phyloP scores from a whole-genome alignment of 1,140 invertebrate species.

The Ditylenchus dipsaci region DNA sequence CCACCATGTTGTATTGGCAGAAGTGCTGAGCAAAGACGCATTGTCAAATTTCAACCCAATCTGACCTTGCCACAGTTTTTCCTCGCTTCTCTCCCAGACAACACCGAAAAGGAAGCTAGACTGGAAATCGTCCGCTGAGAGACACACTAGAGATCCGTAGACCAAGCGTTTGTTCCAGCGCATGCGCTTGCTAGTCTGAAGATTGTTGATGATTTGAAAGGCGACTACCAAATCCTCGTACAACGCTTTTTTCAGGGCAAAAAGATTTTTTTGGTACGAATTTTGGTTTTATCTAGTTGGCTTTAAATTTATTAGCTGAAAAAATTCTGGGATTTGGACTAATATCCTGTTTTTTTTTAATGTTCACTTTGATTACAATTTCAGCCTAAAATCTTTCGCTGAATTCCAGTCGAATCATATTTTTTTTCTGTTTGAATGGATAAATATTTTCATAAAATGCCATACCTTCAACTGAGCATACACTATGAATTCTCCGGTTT shows the following conservation, averaged over 20 bases:
- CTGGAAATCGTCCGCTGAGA: constrained; percentile 69
- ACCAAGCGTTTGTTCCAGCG: constrained; percentile 64
- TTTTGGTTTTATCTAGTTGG: background rate
- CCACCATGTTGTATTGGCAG: constrained; percentile 58
- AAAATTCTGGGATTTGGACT: background rate
- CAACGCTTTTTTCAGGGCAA: too few species aligned
- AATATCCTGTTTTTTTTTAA: background rate
- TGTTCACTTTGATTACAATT: background rate
- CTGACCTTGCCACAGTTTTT: constrained; percentile 60
- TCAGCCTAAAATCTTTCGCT: background rate
- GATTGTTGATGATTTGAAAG: too few species aligned
- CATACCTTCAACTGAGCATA: constrained; percentile 4
- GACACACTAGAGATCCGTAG: constrained; percentile 70
- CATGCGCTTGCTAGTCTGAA: constrained; percentile 4
- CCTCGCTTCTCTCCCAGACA: constrained; percentile 64
- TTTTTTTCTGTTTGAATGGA: too few species aligned
- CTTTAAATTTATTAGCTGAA: background rate
- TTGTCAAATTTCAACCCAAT: constrained; percentile 62
- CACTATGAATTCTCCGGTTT: constrained; percentile 19
- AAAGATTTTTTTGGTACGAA: background rate
- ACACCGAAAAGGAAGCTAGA: constrained; percentile 67
- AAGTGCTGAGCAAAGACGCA: background rate
- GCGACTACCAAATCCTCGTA: too few species aligned
- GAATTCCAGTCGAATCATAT: too few species aligned
- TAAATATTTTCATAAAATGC: background rate